A percentile compares a stretch with the other conserved stretches of the same genome.
phyloP scores from a whole-genome alignment of 2,797 vertebrate genomes.

The Phataginus tricuspis region DNA sequence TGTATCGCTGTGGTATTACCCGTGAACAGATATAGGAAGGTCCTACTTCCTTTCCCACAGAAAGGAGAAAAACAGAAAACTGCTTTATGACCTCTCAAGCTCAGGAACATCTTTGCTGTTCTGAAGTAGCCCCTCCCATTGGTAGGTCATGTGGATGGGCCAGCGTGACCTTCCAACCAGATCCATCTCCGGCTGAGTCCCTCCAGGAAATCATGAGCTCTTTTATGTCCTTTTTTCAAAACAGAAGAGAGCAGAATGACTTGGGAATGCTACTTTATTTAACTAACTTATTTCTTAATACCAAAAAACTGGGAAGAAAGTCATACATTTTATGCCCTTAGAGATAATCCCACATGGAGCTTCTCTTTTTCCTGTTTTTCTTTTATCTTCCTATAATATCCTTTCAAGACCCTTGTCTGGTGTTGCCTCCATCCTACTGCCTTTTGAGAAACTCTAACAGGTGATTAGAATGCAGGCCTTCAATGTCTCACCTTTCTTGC shows the following conservation, averaged over 20 bases:
- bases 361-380: neutral
- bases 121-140: rapidly evolving
- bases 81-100: rapidly evolving
- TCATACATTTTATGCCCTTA: neutral
- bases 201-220: neutral
- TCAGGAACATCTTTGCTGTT: neutral
- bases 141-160: neutral
- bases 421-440: rapidly evolving
- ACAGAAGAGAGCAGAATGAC: neutral
- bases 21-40: neutral
- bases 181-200: neutral
- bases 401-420: neutral
- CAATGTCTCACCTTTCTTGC: neutral
- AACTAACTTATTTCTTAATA: neutral
- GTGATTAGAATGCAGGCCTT: neutral
- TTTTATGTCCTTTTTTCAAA: neutral
- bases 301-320: neutral
- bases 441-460: neutral
- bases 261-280: neutral
- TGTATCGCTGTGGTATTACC: neutral
- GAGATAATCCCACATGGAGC: neutral
- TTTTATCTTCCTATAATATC: neutral
- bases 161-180: neutral
- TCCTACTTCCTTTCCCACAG: neutral
- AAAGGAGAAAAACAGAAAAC: neutral